Conservation (phyloP, 2,888 invertebrate genomes). For the Ptychoptera contaminata region DNA sequence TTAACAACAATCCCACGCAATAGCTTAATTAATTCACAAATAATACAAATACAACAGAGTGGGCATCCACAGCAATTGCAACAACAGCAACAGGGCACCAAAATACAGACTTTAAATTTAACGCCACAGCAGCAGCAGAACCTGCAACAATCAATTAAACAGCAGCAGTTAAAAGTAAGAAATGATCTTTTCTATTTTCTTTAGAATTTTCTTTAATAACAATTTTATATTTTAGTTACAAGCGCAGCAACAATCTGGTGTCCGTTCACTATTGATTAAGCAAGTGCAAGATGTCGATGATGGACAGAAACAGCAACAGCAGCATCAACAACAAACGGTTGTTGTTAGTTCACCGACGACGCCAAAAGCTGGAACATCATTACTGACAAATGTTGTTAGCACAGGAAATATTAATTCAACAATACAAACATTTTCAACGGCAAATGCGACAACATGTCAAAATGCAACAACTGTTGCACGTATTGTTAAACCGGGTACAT, state of each 20-base stretch:
- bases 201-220: slow-evolving; percentile 12
- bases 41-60: slow-evolving; percentile 16
- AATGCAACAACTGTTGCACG: slow-evolving; percentile 11
- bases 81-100: slow-evolving; percentile 10
- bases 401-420: neutral
- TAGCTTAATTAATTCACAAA: slow-evolving; percentile 12
- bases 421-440: neutral
- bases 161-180: slow-evolving; percentile 13
- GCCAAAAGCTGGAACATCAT: neutral
- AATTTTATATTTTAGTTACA: slow-evolving; percentile 1
- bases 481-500: slow-evolving; percentile 13
- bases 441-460: neutral
- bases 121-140: slow-evolving; percentile 26
- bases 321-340: slow-evolving; percentile 7
- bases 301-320: slow-evolving; percentile 7
- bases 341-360: neutral
- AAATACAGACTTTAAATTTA: slow-evolving; percentile 22
- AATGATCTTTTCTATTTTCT: slow-evolving; percentile 12
- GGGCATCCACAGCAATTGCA: slow-evolving; percentile 7
- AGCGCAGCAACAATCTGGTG: slow-evolving; percentile 9
- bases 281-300: neutral
- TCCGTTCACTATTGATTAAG: slow-evolving; percentile 1
- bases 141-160: slow-evolving; percentile 25
- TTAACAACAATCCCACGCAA: slow-evolving; percentile 7
- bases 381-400: neutral